Evolutionary conservation across 2,797 vertebrate species (phyloP).

Genomic region (Mus minutoides): DNA sequence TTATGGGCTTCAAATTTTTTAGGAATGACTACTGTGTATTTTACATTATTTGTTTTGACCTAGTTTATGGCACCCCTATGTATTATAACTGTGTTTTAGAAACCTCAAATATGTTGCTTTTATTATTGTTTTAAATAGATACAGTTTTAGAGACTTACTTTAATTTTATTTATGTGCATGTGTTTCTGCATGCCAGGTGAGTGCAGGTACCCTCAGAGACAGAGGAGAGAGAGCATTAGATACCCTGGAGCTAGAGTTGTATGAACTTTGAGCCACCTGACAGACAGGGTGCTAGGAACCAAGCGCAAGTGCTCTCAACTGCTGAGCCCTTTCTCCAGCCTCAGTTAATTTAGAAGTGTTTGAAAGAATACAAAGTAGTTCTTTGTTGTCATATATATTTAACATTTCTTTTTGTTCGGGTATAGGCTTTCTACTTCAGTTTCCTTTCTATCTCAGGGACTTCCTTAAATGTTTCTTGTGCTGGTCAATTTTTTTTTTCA

Average conservation of each 20-base stretch:
- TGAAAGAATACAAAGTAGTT: slow-evolving; percentile 36
- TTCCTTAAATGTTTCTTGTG: slow-evolving; percentile 32
- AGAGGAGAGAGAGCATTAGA: no score
- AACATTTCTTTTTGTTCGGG: slow-evolving; percentile 22
- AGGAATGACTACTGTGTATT: neutral
- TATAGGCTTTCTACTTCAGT: slow-evolving; percentile 44
- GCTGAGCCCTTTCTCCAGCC: neutral
- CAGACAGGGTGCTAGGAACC: neutral
- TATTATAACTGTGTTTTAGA: neutral
- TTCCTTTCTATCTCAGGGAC: neutral
- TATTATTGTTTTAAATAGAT: slow-evolving; percentile 25
- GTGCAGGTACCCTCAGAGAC: neutral
- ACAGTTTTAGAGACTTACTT: neutral
- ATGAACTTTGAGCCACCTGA: neutral
- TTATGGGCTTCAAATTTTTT: neutral
- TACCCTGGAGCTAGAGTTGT: neutral
- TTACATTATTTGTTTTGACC: neutral
- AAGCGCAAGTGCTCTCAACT: neutral
- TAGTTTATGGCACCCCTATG: neutral
- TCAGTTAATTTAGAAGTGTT: neutral
- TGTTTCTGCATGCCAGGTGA: neutral
- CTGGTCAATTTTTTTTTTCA: slow-evolving; percentile 40
- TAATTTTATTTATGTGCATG: neutral
- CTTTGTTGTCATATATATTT: slow-evolving; percentile 10
- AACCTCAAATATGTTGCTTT: neutral